A percentile compares a stretch with the other conserved stretches of the same genome.
Conservation (phyloP, 2,113 vertebrate species). For the Cephalopterus ornatus region DNA sequence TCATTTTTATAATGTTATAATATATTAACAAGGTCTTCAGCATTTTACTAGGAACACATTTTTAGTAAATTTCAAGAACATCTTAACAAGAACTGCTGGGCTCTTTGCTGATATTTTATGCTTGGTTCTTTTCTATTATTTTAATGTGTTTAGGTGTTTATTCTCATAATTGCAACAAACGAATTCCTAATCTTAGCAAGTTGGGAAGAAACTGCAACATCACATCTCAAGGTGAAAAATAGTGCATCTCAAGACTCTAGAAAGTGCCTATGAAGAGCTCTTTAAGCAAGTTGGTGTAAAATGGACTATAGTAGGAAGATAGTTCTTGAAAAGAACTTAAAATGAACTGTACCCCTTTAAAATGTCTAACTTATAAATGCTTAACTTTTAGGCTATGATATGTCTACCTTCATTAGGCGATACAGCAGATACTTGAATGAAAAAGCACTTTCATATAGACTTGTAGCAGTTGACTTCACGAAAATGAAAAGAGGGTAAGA, state of each 20-base stretch:
- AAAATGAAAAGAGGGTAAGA: conserved; percentile 94
- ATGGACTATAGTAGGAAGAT: not conserved
- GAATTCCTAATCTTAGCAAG: not conserved
- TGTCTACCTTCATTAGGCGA: conserved; percentile 93
- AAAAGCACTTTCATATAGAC: conserved; percentile 92
- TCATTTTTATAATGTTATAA: too few relatives aligned
- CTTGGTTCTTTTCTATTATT: not conserved
- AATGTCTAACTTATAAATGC: not conserved
- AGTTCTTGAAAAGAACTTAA: not conserved
- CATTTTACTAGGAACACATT: not conserved
- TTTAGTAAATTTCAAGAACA: not conserved
- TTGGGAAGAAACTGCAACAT: not conserved
- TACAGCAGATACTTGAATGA: conserved; percentile 97
- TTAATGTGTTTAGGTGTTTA: not conserved
- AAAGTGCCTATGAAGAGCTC: not conserved
- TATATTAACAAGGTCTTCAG: not conserved
- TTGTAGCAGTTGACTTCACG: conserved; percentile 93
- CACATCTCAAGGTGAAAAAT: not conserved
- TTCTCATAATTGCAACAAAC: not conserved
- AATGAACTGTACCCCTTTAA: not conserved
- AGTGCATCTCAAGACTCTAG: not conserved
- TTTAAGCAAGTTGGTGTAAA: not conserved
- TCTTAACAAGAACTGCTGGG: not conserved
- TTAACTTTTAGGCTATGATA: conserved; percentile 85
- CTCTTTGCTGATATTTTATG: not conserved